These are phyloP conservation scores for Hippocampus comes DNA, from an alignment of 2,113 vertebrate species.

Conservation along the genomic window DNA sequence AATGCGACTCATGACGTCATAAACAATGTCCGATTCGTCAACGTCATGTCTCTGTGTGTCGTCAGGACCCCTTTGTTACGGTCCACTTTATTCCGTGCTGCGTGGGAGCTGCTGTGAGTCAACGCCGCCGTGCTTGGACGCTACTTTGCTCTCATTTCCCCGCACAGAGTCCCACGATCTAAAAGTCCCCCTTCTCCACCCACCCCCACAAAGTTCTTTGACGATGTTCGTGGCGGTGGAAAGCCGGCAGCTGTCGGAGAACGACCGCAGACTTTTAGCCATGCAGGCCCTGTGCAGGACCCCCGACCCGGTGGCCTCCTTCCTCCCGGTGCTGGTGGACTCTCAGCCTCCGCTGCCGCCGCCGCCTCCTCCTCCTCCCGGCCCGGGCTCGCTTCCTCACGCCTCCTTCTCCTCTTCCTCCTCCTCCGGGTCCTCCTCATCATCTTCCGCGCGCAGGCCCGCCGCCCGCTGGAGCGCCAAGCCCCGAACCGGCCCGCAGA, in stretches of 20 bases:
- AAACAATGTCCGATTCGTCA: neutral
- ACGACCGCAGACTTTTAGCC: neutral
- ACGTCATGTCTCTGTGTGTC: neutral
- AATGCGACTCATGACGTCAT: neutral
- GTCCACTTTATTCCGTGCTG: neutral
- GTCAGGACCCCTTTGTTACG: neutral
- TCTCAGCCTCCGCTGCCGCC: neutral
- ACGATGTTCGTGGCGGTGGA: constrained; percentile 3
- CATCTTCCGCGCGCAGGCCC: neutral
- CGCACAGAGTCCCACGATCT: neutral
- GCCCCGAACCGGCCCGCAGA: constrained; percentile 3
- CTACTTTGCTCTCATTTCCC: neutral
- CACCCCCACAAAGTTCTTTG: neutral
- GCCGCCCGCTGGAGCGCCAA: constrained; percentile 2
- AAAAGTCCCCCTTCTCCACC: too few species aligned
- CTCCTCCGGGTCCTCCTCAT: neutral
- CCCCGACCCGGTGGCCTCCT: constrained; percentile 1
- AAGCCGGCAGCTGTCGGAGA: neutral
- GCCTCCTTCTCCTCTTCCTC: neutral
- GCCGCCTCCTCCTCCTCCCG: neutral
- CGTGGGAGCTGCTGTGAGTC: neutral
- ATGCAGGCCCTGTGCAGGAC: constrained; percentile 8
- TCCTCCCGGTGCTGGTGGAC: neutral
- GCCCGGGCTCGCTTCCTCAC: neutral
- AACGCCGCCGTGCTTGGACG: neutral